Percentiles rank a stretch among this genome's conserved stretches.
Evolutionary conservation across 2,888 invertebrate genomes (phyloP).

Genomic region (Andrena minutula): DNA sequence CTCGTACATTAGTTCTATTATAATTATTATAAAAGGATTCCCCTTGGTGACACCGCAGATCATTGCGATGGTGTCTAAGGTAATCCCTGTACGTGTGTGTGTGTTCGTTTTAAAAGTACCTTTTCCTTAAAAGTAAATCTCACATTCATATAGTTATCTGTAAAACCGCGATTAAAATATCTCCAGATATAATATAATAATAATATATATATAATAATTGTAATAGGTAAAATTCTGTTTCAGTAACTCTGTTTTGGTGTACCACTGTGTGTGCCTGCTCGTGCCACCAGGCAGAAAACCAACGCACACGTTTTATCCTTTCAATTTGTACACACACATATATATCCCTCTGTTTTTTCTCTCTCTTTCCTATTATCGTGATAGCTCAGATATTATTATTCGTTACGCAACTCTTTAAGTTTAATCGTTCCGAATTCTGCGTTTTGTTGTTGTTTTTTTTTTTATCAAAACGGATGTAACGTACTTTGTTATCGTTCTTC

Average conservation of each 20-base stretch:
- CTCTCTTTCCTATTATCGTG: not conserved
- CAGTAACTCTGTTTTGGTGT: constrained; percentile 71
- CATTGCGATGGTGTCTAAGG: constrained; percentile 41
- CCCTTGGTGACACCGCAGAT: constrained; percentile 42
- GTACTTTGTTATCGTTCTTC: constrained; percentile 31
- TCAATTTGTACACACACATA: not conserved
- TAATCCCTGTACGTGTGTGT: constrained; percentile 55
- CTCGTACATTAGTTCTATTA: constrained; percentile 47
- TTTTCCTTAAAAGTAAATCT: constrained; percentile 77
- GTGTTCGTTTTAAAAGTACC: constrained; percentile 67
- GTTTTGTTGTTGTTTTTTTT: constrained; percentile 42
- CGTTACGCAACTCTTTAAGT: not conserved
- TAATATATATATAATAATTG: constrained; percentile 70
- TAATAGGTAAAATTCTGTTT: constrained; percentile 80
- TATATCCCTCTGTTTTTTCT: not conserved
- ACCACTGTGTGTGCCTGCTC: constrained; percentile 45
- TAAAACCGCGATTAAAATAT: constrained; percentile 83
- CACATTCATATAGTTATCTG: constrained; percentile 80
- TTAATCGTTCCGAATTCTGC: not conserved
- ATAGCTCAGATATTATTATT: constrained; percentile 20
- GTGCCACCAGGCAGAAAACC: constrained; percentile 19
- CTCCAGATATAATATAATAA: constrained; percentile 76
- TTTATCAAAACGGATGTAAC: constrained; percentile 53
- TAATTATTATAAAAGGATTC: constrained; percentile 42
- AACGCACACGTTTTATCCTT: constrained; percentile 27